Percentiles rank a stretch among this genome's conserved stretches.
Conservation (phyloP, 2,797 vertebrate species). For the Naso thynnoides region DNA sequence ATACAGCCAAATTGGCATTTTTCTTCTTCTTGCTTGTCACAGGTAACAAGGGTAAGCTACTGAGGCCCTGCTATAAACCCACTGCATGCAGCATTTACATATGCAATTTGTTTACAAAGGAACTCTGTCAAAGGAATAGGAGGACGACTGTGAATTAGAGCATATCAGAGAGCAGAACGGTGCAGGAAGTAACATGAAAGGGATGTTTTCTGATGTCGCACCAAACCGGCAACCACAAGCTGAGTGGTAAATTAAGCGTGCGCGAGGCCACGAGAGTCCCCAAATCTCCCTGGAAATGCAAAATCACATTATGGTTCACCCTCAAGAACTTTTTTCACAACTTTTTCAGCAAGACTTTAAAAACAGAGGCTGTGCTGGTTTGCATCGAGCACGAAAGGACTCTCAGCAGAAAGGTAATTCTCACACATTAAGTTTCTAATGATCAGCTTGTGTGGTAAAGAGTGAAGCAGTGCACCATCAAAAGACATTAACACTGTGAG, state of each 20-base stretch:
- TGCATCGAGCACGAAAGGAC: not conserved
- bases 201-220: slow-evolving; percentile 21
- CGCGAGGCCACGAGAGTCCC: not conserved
- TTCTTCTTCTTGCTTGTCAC: slow-evolving; percentile 60
- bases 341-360: not conserved
- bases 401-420: not conserved
- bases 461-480: not conserved
- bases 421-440: not conserved
- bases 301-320: not conserved
- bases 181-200: slow-evolving; percentile 25
- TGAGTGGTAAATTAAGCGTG: slow-evolving; percentile 4
- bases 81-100: slow-evolving; percentile 59
- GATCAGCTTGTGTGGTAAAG: not conserved
- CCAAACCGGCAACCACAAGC: slow-evolving; percentile 11
- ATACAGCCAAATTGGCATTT: slow-evolving; percentile 70
- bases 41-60: slow-evolving; percentile 55
- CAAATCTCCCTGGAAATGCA: not conserved
- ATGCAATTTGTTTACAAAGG: slow-evolving; percentile 53
- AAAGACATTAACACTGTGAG: not conserved
- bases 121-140: slow-evolving; percentile 49
- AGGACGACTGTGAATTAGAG: slow-evolving; percentile 52
- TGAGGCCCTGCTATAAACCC: slow-evolving; percentile 59
- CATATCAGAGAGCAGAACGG: slow-evolving; percentile 28
- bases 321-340: not conserved
- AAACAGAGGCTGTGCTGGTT: not conserved